Evolutionary conservation across 2,113 vertebrate genomes (phyloP), one percentile per base, ranked within the genome.

Genomic region (Xenopus laevis): DNA sequence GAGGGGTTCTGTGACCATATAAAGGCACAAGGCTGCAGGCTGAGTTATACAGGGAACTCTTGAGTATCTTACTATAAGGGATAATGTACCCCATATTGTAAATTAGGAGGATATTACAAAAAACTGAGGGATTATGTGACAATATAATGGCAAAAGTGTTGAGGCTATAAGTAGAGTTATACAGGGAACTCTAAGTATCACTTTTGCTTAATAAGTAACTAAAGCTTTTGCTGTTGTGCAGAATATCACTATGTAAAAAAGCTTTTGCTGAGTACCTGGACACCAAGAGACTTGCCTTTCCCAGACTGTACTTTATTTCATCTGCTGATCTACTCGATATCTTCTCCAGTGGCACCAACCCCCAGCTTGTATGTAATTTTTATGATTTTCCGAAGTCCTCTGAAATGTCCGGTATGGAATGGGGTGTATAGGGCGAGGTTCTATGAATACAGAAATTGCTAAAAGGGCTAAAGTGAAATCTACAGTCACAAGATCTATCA

Each of bases 251-350:
- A 1, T 99, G 97, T 87, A 95, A 27, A 98, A 85, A 98, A 79
- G 96, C 96, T 73, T 85, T 98, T 84, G 86, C 93, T 18, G 95
- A 98, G 71, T 97, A 99, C 81, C 86, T 99, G 79, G 96, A 98
- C 80, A 95, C 88, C 79, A 99, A 98, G 80, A 90, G 96, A 13
- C 84, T 98, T 68, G 92, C 93, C 27, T 99, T 99, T 78, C 97
- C 97, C 44, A 89, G 95, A 99, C 84, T 95, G 98, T 95, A 13
- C 84, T 99, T 99, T 81, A 92, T 98, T 81, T 99, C 97, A 11
- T 98, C 97, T n/a, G 93, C 94, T 7, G 97, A 99, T 83, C 86
- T 98, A 60, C 79, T 98, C 81, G 95, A 99, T 84, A 96, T 98
- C 80, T 89, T 99, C 71, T 98, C 96, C 78, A 97, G 95, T 0